Evolutionary conservation across 2,888 invertebrate species (phyloP).

Genomic region (Dasysyrphus albostriatus): DNA sequence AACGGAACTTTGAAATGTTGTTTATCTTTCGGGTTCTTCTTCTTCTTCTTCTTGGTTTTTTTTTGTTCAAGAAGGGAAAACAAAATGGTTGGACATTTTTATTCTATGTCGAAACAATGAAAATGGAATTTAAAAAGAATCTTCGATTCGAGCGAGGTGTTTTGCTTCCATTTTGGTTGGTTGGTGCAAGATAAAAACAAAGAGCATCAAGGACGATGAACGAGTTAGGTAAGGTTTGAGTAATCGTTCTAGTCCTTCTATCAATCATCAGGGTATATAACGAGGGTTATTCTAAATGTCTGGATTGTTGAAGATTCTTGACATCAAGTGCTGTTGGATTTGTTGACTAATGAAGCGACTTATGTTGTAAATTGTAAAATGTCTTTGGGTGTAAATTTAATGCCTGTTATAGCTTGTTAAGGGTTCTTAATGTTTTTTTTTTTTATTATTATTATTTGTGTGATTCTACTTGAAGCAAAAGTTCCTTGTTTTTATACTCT

Average conservation of each 20-base stretch:
- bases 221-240: background rate
- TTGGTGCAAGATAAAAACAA: background rate
- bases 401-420: background rate
- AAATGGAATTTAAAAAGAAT: conserved; percentile 27
- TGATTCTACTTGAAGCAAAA: background rate
- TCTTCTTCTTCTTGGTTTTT: background rate
- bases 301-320: conserved; percentile 26
- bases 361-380: conserved; percentile 14
- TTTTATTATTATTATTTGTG: background rate
- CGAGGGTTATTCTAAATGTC: conserved; percentile 30
- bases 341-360: conserved; percentile 64
- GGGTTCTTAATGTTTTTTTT: background rate
- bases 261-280: conserved; percentile 4
- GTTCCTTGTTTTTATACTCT: background rate
- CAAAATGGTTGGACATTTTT: conserved; percentile 53
- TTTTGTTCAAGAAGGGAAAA: background rate
- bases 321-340: conserved; percentile 46
- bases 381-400: conserved; percentile 15
- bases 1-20: conserved; percentile 45
- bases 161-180: conserved; percentile 8
- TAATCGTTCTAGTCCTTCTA: conserved; percentile 11
- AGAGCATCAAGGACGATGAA: background rate
- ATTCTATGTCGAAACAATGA: conserved; percentile 30
- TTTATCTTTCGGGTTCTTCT: conserved; percentile 50
- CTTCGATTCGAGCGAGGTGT: conserved; percentile 49